Percentiles rank a stretch among this genome's conserved stretches.
Evolutionary conservation across 2,113 vertebrate species (phyloP).

Genomic region (Coregonus clupeaformis): DNA sequence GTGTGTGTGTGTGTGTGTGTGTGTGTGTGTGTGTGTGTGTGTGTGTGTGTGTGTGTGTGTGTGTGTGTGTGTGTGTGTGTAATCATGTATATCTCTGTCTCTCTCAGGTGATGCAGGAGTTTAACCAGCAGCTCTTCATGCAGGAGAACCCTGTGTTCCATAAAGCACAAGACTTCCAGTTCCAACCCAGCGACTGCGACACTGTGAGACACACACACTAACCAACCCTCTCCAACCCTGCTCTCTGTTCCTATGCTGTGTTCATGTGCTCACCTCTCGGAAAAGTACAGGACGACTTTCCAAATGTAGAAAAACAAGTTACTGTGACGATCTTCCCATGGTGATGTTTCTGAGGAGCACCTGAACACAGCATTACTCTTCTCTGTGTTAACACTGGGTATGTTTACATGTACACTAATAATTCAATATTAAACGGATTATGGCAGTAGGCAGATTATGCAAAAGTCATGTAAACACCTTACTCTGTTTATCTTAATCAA

Average conservation of each 20-base stretch:
- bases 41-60: constrained; percentile 8
- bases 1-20: no score
- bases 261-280: constrained; percentile 9
- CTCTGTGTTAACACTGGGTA: background rate
- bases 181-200: constrained; percentile 94
- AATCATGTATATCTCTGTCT: constrained; percentile 28
- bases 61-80: background rate
- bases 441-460: no score
- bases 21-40: no score
- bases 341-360: background rate
- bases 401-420: no score
- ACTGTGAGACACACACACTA: constrained; percentile 75
- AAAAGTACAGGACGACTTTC: background rate
- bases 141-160: constrained; percentile 94
- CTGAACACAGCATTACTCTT: background rate
- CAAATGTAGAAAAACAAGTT: background rate
- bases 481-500: no score
- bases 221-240: constrained; percentile 4
- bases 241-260: constrained; percentile 3
- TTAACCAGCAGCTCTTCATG: constrained; percentile 93
- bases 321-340: constrained; percentile 18
- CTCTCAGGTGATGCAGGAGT: constrained; percentile 90
- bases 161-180: constrained; percentile 93
- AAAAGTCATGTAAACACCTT: no score
- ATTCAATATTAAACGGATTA: no score